Evolutionary conservation across 2,797 vertebrate genomes (phyloP).

Genomic region (Brotula barbata): DNA sequence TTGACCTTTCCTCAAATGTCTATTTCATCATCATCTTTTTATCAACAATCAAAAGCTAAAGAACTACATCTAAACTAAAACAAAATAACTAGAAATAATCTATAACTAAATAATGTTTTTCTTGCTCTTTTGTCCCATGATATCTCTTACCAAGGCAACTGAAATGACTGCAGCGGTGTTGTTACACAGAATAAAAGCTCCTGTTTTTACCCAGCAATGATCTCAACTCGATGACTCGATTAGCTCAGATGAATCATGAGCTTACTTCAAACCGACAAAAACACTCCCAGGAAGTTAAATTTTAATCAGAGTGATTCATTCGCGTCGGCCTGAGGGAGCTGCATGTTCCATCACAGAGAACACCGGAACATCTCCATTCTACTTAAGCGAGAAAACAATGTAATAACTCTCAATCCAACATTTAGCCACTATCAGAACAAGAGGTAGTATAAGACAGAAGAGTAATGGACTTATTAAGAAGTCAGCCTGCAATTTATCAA

Average conservation of each 20-base stretch:
- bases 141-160: constrained; percentile 8
- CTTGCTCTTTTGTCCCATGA: neutral
- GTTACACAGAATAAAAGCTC: constrained; percentile 40
- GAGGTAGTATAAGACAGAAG: constrained; percentile 2
- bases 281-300: constrained; percentile 33
- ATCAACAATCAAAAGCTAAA: no score
- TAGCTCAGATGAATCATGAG: constrained; percentile 51
- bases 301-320: constrained; percentile 50
- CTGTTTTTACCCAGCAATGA: constrained; percentile 33
- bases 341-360: constrained; percentile 19
- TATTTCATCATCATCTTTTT: no score
- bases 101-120: no score
- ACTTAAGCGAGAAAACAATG: constrained; percentile 9
- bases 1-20: no score
- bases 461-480: constrained; percentile 22
- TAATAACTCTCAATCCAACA: no score
- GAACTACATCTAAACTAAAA: no score
- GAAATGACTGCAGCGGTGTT: constrained; percentile 4
- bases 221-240: constrained; percentile 50
- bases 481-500: constrained; percentile 15
- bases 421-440: constrained; percentile 7
- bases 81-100: no score
- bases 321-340: neutral
- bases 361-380: neutral
- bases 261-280: constrained; percentile 55